Evolutionary conservation across 2,113 vertebrate species (phyloP).

Genomic region (Isurus oxyrinchus): DNA sequence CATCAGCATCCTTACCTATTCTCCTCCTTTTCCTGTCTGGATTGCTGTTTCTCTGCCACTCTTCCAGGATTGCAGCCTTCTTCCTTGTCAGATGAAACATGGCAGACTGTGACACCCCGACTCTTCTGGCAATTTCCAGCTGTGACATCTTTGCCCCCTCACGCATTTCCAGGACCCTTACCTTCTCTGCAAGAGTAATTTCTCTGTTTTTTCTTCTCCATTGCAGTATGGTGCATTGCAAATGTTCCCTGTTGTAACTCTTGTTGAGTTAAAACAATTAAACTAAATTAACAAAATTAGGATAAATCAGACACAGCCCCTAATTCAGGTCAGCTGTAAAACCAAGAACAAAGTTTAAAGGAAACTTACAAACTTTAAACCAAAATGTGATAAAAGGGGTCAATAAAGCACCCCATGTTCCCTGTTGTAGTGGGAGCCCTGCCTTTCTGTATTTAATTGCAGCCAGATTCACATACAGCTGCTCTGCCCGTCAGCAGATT

Average conservation of each 20-base stretch:
- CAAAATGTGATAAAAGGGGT: no score
- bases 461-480: not conserved
- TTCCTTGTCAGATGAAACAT: conserved; percentile 41
- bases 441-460: not conserved
- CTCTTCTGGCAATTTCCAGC: conserved; percentile 45
- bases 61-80: conserved; percentile 39
- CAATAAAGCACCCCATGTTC: no score
- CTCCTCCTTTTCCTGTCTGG: conserved; percentile 40
- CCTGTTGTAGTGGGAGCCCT: not conserved
- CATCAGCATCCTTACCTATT: conserved; percentile 42
- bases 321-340: no score
- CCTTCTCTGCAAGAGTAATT: conserved; percentile 49
- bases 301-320: no score
- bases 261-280: no score
- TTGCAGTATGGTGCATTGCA: not conserved
- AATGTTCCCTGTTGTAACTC: no score
- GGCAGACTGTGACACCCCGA: conserved; percentile 41
- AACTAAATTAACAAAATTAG: no score
- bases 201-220: conserved; percentile 48
- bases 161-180: conserved; percentile 51
- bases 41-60: conserved; percentile 42
- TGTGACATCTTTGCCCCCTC: conserved; percentile 53
- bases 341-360: no score
- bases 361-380: no score
- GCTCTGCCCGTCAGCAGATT: conserved; percentile 7